Percentiles rank a stretch among this genome's conserved stretches.
These are phyloP conservation scores for Pseudococcus viburni DNA, from an alignment of 2,888 invertebrate species.

Conservation along the genomic window DNA sequence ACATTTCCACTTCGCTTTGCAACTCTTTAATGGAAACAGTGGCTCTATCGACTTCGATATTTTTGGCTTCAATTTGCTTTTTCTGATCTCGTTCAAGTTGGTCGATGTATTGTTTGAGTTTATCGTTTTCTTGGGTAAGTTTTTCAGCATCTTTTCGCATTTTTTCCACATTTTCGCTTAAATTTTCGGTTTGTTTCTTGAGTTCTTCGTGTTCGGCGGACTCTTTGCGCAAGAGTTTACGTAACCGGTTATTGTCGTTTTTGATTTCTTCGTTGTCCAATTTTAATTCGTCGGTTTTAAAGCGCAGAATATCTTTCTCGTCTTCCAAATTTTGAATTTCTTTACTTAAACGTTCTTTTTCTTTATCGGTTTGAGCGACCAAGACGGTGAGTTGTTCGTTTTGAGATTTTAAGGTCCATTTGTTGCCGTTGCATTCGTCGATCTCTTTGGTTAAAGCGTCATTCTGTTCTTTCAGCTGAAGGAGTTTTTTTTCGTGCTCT, in stretches of 20 bases:
- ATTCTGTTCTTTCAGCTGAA: conserved; percentile 72
- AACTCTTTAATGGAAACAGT: not conserved
- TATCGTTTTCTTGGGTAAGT: not conserved
- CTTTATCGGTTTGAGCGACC: not conserved
- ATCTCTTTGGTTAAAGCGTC: conserved; percentile 71
- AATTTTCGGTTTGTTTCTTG: not conserved
- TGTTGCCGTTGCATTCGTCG: conserved; percentile 71
- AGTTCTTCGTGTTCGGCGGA: conserved; percentile 3
- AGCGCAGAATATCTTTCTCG: conserved; percentile 1
- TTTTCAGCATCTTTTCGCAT: not conserved
- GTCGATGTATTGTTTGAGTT: conserved; percentile 12
- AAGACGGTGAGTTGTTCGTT: conserved; percentile 29
- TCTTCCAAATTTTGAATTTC: not conserved
- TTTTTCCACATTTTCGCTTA: not conserved
- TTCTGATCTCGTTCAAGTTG: not conserved
- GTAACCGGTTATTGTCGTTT: not conserved
- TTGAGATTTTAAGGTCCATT: not conserved
- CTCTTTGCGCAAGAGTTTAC: conserved; percentile 35
- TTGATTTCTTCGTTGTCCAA: conserved; percentile 24
- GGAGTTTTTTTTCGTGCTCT: conserved; percentile 13
- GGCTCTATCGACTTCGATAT: not conserved
- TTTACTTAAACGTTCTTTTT: conserved; percentile 25
- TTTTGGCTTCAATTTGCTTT: not conserved
- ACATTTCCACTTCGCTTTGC: not conserved
- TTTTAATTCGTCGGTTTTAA: conserved; percentile 13